These are phyloP conservation scores for Goniozus legneri DNA, from an alignment of 1,140 invertebrate species.

Conservation along the genomic window DNA sequence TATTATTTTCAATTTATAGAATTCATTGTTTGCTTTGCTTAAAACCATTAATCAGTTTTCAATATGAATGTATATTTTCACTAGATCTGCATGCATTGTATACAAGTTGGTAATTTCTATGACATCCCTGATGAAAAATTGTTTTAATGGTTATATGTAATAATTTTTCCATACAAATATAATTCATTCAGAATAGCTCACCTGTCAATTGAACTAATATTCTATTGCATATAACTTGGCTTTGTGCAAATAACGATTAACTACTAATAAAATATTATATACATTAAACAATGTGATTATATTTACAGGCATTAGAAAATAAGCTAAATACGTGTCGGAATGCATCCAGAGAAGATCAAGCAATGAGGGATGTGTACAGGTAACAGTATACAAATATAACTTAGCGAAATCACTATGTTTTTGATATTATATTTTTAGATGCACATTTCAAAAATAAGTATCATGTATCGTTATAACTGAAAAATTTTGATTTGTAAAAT, in stretches of 20 bases:
- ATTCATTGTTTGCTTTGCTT: too few relatives aligned
- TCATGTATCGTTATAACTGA: conserved; percentile 17
- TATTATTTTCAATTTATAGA: too few relatives aligned
- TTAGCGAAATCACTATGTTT: neutral
- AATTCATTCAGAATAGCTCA: neutral
- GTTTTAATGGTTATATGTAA: neutral
- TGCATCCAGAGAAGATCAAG: conserved; percentile 49
- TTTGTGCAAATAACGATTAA: conserved; percentile 1
- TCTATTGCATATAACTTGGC: neutral
- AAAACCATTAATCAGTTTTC: neutral
- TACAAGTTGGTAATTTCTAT: too few relatives aligned
- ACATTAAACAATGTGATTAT: neutral
- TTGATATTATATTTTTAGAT: neutral
- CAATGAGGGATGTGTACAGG: conserved; percentile 53
- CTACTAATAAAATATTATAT: neutral
- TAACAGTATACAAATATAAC: conserved; percentile 34
- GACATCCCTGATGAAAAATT: too few relatives aligned
- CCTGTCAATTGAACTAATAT: neutral
- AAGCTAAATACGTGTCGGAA: conserved; percentile 51
- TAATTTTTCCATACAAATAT: neutral
- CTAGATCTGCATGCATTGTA: too few relatives aligned
- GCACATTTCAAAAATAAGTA: conserved; percentile 11
- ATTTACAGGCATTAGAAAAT: conserved; percentile 51
- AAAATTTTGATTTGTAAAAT: neutral
- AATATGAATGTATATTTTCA: too few relatives aligned